A percentile compares a stretch with the other conserved stretches of the same genome.
phyloP scores from a whole-genome alignment of 2,113 vertebrate genomes.

The Ailuropoda melanoleuca region DNA sequence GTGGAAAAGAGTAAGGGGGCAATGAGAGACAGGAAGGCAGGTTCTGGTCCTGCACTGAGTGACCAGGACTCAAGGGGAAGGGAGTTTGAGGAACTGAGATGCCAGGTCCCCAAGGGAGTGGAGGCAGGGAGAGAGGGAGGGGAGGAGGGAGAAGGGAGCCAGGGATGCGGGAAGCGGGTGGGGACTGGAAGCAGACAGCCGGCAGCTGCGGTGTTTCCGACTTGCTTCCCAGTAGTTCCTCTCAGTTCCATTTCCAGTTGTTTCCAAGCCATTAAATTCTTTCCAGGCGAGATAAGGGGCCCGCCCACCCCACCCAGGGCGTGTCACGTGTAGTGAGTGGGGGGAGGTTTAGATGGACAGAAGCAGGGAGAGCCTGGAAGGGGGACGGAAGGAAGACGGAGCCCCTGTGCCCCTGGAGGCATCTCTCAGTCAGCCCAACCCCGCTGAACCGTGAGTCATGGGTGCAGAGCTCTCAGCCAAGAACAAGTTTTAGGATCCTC shows the following conservation, averaged over 20 bases:
- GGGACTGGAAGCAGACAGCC: background rate
- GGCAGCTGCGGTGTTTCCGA: slow-evolving; percentile 58
- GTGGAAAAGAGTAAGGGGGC: background rate
- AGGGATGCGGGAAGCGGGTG: slow-evolving; percentile 39
- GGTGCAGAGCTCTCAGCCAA: slow-evolving; percentile 11
- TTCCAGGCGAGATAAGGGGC: slow-evolving; percentile 80
- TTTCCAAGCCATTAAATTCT: slow-evolving; percentile 79
- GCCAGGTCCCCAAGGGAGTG: background rate
- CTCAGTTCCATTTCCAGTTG: slow-evolving; percentile 76
- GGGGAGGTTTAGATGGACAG: background rate
- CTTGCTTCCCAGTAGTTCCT: slow-evolving; percentile 70
- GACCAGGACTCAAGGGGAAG: background rate
- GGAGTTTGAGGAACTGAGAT: background rate
- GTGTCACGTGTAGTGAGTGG: slow-evolving; percentile 51
- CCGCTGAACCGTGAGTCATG: slow-evolving; percentile 59
- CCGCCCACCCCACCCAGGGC: slow-evolving; percentile 63
- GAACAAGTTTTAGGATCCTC: slow-evolving; percentile 10
- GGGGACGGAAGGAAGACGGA: background rate
- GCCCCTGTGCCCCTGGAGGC: background rate
- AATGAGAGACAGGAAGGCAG: background rate
- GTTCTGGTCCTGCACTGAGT: background rate
- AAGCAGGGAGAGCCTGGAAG: background rate
- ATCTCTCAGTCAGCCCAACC: background rate
- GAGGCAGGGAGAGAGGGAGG: background rate
- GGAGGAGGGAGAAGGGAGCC: background rate